Conservation (phyloP, 2,888 invertebrate species). For the Catonia carolina region DNA sequence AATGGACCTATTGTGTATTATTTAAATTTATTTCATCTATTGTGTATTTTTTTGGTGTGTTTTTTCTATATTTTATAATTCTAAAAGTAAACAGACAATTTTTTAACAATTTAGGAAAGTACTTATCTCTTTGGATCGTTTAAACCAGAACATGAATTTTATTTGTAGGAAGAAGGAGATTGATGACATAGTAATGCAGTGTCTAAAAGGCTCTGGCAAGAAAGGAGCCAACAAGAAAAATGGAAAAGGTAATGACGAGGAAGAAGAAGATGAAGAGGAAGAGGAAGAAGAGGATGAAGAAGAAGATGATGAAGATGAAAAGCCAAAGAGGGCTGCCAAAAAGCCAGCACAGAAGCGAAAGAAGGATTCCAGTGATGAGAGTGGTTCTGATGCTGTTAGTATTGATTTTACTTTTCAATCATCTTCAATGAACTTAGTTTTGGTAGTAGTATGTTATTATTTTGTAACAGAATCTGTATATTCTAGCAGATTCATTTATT, state of each 20-base stretch:
- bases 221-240: conserved; percentile 43
- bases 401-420: background rate
- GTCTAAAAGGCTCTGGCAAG: conserved; percentile 43
- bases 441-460: too few species aligned
- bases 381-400: conserved; percentile 37
- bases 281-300: conserved; percentile 40
- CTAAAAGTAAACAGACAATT: too few species aligned
- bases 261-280: conserved; percentile 47
- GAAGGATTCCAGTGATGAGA: conserved; percentile 38
- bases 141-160: too few species aligned
- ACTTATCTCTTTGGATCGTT: too few species aligned
- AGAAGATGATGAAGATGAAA: conserved; percentile 40
- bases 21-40: too few species aligned
- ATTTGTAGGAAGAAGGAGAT: conserved; percentile 70
- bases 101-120: too few species aligned
- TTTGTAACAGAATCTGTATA: too few species aligned
- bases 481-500: too few species aligned
- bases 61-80: too few species aligned
- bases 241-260: conserved; percentile 44
- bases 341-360: conserved; percentile 44
- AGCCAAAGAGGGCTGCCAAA: conserved; percentile 51
- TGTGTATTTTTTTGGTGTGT: too few species aligned
- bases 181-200: conserved; percentile 81
- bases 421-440: too few species aligned
- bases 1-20: too few species aligned